Base-by-base conservation (phyloP, 2,888 invertebrate species). In the Hypolimnas misippus region DNA sequence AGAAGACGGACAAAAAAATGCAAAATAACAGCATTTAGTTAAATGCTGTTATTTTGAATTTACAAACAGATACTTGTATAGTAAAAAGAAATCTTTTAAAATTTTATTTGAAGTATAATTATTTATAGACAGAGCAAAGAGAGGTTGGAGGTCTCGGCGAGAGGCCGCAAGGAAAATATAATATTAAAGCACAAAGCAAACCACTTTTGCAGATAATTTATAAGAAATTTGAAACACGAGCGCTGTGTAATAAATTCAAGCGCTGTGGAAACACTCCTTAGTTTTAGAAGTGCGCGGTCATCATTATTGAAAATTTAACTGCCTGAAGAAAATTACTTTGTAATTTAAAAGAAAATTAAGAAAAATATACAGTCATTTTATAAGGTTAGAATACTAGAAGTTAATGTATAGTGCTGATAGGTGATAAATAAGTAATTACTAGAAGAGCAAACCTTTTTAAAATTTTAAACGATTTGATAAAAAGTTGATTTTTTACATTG, bases 151-250 rank as follows among this genome's bases (percentile, higher is more conserved):
- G 19, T 29, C 14, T 14, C 19, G 7, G 25, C 8, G 3, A 8
- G 8, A 14, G 14, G 14, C 7, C 29, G 19, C 21, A 29, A 6
- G 14, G 14, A n/a, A 14, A 54, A 42, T 17, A 42, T 40, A 42
- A 55, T 55, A 55, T 42, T 38, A 29, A 55, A 40, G 54, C 14
- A 42, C 31, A 55, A 55, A 29, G 40, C 40, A 38, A 29, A 25
- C 42, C 16, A 25, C 54, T 40, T 29, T 12, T 16, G 16, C 21
- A 42, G 25, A 55, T 55, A 40, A 42, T 55, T 55, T 55, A 40
- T 55, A 42, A 55, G 54, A 40, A 54, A 55, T 42, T 40, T 19
- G 16, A 21, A 54, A 42, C 29, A 55, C 54, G 40, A 25, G 16
- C 40, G 54, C n/a, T 29, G 54, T 29, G 17, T 5, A 52, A 25